Conservation (phyloP, 2,888 invertebrate species). For the Drosophila mercatorum region DNA sequence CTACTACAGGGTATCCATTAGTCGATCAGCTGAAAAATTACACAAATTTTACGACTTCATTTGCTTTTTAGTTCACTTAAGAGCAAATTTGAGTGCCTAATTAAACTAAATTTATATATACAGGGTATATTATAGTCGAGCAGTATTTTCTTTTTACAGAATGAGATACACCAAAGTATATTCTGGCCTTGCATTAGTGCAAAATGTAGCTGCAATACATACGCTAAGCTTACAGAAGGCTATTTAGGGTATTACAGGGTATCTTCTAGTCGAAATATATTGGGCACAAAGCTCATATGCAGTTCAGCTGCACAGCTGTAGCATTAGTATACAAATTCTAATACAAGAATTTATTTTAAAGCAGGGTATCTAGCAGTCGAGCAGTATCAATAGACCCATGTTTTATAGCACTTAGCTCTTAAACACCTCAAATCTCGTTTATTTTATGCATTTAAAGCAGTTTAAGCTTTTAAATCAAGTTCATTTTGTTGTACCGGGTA, state of each 20-base stretch:
- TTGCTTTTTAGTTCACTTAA: neutral
- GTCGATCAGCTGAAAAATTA: neutral
- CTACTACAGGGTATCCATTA: neutral
- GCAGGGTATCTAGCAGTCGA: neutral
- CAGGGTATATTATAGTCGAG: neutral
- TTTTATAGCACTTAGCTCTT: neutral
- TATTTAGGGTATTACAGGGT: neutral
- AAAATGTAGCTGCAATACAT: no score
- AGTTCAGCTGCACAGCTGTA: neutral
- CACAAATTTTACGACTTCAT: neutral
- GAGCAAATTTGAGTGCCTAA: no score
- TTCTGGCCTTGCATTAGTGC: no score
- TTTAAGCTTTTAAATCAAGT: no score
- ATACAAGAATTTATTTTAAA: neutral
- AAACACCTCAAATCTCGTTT: no score
- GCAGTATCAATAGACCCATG: fast-evolving
- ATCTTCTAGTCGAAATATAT: neutral
- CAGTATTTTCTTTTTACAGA: neutral
- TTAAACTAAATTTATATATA: neutral
- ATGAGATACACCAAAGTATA: no score
- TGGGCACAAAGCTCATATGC: neutral
- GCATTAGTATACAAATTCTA: no score
- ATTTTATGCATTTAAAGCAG: neutral
- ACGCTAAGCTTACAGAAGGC: no score
- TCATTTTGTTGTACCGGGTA: neutral